Evolutionary conservation across 2,888 invertebrate species (phyloP).

Genomic region (Hedya salicella): DNA sequence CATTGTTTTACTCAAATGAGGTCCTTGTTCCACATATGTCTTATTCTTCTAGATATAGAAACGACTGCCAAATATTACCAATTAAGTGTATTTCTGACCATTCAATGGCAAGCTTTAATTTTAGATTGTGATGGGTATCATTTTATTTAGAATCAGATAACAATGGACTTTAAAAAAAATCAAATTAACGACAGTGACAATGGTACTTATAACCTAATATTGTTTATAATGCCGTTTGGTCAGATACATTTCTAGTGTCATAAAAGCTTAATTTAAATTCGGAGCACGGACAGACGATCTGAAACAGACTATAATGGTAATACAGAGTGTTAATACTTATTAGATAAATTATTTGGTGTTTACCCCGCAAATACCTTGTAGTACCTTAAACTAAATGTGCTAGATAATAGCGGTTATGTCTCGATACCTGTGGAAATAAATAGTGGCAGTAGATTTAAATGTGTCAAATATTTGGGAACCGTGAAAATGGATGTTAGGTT

Average conservation of each 20-base stretch:
- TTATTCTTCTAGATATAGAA: constrained; percentile 31
- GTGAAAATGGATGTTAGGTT: constrained; percentile 25
- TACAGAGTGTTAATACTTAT: constrained; percentile 29
- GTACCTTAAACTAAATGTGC: constrained; percentile 29
- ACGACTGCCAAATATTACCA: constrained; percentile 34
- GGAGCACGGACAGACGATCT: constrained; percentile 35
- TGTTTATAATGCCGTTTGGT: neutral
- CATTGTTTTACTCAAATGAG: constrained; percentile 20
- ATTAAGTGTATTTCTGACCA: constrained; percentile 25
- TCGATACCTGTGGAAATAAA: neutral
- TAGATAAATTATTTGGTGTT: constrained; percentile 14
- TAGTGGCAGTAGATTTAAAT: constrained; percentile 11
- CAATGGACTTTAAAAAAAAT: no score
- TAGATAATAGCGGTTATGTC: constrained; percentile 24
- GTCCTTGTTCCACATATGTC: constrained; percentile 37
- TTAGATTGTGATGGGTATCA: neutral
- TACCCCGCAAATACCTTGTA: constrained; percentile 27
- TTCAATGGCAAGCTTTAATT: constrained; percentile 11
- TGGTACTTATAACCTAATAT: neutral
- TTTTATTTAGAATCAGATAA: no score
- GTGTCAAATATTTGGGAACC: constrained; percentile 19
- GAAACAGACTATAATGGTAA: constrained; percentile 31
- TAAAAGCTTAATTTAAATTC: constrained; percentile 19
- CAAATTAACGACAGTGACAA: neutral
- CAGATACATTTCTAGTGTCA: neutral